Percentiles rank a stretch among this genome's conserved stretches.
Evolutionary conservation across 2,113 vertebrate genomes (phyloP).

Genomic region (Apodemus sylvaticus): DNA sequence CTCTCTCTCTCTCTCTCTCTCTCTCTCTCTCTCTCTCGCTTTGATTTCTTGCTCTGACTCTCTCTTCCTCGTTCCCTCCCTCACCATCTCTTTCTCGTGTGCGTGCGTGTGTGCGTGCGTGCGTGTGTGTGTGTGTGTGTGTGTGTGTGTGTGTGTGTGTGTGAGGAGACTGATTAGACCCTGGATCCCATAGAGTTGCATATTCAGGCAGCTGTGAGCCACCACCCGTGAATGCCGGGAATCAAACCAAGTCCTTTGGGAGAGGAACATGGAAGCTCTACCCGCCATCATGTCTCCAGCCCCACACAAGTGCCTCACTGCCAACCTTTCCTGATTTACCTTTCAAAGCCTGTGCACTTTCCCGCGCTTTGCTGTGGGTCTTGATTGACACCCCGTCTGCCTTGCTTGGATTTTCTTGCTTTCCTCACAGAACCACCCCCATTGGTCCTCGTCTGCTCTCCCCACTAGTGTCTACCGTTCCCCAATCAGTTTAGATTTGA

Average conservation of each 20-base stretch:
- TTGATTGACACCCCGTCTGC: background rate
- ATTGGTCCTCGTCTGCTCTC: background rate
- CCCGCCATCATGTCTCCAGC: background rate
- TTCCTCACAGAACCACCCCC: background rate
- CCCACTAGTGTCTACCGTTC: background rate
- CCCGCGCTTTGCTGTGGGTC: background rate
- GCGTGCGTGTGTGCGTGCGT: too few relatives aligned
- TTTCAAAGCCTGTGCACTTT: background rate
- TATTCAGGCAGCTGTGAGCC: background rate
- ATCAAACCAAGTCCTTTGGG: background rate
- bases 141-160: background rate
- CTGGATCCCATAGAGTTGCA: background rate
- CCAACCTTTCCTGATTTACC: background rate
- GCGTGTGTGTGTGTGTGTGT: background rate
- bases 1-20: fast-evolving
- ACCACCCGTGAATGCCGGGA: background rate
- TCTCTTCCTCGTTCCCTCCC: too few relatives aligned
- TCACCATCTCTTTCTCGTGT: too few relatives aligned
- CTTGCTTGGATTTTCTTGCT: background rate
- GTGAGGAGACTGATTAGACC: background rate
- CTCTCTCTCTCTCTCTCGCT: too few relatives aligned
- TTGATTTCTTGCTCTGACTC: too few relatives aligned
- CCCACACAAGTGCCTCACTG: background rate
- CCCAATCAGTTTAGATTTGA: constrained; percentile 16
- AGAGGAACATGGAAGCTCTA: background rate